Conservation (phyloP, 2,888 invertebrate species). For the Apodemia mormo region DNA sequence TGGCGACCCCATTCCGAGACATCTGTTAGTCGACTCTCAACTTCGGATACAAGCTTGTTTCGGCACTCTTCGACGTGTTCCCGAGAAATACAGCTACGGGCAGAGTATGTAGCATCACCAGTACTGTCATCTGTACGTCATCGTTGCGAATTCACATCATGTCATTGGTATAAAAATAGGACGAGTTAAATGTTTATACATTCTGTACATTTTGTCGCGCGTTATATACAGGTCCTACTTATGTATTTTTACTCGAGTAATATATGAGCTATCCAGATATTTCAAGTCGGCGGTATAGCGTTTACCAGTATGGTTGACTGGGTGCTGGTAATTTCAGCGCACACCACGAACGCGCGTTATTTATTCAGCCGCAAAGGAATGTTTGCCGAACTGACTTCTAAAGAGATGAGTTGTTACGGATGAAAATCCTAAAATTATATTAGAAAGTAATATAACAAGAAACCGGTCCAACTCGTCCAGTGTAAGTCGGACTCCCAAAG, state of each 20-base stretch:
- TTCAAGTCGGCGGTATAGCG: neutral
- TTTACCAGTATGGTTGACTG: neutral
- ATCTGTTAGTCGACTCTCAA: too few relatives aligned
- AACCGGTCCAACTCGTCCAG: too few relatives aligned
- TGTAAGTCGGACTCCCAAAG: too few relatives aligned
- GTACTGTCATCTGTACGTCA: too few relatives aligned
- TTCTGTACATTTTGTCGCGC: neutral
- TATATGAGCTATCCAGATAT: neutral
- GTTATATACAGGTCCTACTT: neutral
- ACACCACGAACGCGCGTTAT: neutral
- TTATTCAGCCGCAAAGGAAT: slow-evolving; percentile 7
- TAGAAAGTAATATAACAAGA: neutral
- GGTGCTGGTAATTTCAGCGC: neutral
- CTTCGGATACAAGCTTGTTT: too few relatives aligned
- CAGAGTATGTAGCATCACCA: too few relatives aligned
- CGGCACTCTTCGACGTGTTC: too few relatives aligned
- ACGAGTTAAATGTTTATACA: too few relatives aligned
- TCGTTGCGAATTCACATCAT: too few relatives aligned
- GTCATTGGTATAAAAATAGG: too few relatives aligned
- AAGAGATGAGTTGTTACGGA: neutral
- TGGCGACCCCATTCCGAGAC: too few relatives aligned
- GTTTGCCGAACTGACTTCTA: neutral
- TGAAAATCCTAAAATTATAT: neutral
- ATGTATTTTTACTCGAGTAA: neutral
- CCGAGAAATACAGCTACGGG: too few relatives aligned